These are phyloP conservation scores for Denticeps clupeoides DNA, from an alignment of 2,797 vertebrate genomes.

Conservation along the genomic window DNA sequence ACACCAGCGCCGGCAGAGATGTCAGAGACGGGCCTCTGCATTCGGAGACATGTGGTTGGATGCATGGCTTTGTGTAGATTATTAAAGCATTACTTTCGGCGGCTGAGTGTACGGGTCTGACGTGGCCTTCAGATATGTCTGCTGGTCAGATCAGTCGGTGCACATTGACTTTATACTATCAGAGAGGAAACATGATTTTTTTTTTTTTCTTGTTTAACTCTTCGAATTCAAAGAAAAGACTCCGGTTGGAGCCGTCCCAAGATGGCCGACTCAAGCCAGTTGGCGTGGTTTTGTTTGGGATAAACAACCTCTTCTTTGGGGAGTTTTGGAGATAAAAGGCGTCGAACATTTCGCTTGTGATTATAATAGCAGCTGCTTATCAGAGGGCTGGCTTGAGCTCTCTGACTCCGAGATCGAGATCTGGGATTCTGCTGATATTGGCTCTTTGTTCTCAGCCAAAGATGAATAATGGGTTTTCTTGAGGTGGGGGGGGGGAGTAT, in stretches of 20 bases:
- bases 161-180: no score
- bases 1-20: no score
- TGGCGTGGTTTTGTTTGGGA: conserved; percentile 22
- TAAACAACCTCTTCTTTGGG: conserved; percentile 9
- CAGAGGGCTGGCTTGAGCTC: conserved; percentile 15
- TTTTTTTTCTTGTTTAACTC: conserved; percentile 3
- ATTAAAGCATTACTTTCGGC: no score
- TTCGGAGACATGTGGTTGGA: no score
- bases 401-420: conserved; percentile 26
- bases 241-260: no score
- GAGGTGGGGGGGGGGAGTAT: neutral
- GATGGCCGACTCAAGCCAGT: conserved; percentile 22
- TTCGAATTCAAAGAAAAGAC: conserved; percentile 12
- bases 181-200: no score
- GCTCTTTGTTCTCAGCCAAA: neutral
- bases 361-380: conserved; percentile 24
- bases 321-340: conserved; percentile 11
- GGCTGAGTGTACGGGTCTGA: no score
- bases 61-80: no score
- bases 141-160: conserved; percentile 23
- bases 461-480: no score
- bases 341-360: conserved; percentile 16
- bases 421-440: neutral
- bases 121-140: no score
- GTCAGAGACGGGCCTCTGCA: no score